Conservation (phyloP, 2,113 vertebrate genomes). For the Ochotona curzoniae region DNA sequence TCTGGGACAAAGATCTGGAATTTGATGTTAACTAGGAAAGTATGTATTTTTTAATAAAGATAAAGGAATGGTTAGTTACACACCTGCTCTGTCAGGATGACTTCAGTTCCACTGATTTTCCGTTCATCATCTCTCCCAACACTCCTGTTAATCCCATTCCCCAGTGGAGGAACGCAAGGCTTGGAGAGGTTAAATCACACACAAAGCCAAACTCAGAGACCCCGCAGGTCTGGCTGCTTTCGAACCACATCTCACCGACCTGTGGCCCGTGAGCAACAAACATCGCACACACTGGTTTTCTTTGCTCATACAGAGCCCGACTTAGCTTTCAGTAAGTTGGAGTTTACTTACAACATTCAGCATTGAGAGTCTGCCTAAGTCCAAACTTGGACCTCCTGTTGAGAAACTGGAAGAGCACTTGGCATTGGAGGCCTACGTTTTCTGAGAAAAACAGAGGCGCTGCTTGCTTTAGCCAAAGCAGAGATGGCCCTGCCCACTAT, state of each 20-base stretch:
- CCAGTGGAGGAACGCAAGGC: not conserved
- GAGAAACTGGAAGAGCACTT: not conserved
- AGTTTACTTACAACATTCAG: not conserved
- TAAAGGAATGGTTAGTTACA: not conserved
- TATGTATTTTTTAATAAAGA: not conserved
- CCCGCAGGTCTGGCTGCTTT: not conserved
- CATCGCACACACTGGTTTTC: not conserved
- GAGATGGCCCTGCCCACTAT: rapidly evolving
- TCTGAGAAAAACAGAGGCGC: not conserved
- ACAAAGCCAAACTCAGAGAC: not conserved
- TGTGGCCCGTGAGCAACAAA: not conserved
- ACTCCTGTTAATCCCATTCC: not conserved
- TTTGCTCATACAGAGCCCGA: not conserved
- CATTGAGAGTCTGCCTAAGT: not conserved
- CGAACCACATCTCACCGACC: not conserved
- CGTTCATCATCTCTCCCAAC: not conserved
- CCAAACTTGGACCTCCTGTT: not conserved
- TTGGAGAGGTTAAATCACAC: not conserved
- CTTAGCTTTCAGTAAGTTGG: not conserved
- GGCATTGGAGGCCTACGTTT: not conserved
- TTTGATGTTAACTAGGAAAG: not conserved
- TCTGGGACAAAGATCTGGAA: not conserved
- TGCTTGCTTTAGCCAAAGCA: not conserved
- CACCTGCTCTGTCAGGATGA: rapidly evolving
- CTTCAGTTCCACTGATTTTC: not conserved